Evolutionary conservation across 2,797 vertebrate genomes (phyloP).

Genomic region (Ptychobarbus kaznakovi): DNA sequence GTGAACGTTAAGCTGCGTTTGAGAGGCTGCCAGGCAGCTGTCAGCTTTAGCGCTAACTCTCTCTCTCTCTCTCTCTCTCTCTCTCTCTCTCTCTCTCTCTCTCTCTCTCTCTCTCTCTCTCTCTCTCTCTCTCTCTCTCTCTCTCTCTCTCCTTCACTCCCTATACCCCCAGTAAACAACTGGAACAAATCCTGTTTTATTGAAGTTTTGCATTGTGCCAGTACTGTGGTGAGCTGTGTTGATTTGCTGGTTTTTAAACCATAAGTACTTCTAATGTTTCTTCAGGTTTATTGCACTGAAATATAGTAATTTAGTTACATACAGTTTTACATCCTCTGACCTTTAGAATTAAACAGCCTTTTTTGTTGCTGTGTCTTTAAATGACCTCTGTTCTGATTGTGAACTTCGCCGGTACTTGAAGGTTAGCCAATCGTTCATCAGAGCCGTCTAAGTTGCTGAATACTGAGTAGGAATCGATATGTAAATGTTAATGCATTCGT

Average conservation of each 20-base stretch:
- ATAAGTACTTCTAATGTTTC: neutral
- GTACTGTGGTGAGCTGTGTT: constrained; percentile 57
- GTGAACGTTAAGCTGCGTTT: constrained; percentile 80
- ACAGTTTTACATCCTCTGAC: neutral
- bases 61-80: constrained; percentile 20
- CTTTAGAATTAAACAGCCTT: neutral
- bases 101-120: constrained; percentile 32
- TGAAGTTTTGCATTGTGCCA: constrained; percentile 76
- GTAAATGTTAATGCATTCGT: constrained; percentile 11
- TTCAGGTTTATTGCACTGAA: neutral
- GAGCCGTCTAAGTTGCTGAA: neutral
- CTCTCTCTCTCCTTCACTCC: constrained; percentile 15
- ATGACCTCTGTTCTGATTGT: constrained; percentile 13
- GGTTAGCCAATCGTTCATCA: constrained; percentile 17
- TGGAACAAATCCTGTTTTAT: constrained; percentile 85
- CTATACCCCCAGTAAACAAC: constrained; percentile 81
- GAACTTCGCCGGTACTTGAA: constrained; percentile 4
- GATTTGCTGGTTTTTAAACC: constrained; percentile 1
- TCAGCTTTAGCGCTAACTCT: constrained; percentile 71
- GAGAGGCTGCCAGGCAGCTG: constrained; percentile 82
- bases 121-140: constrained; percentile 26
- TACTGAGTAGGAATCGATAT: neutral
- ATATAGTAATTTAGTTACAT: neutral
- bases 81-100: constrained; percentile 20
- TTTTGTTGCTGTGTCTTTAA: neutral